Base-by-base conservation (phyloP, 2,797 vertebrate genomes). In the Nasua narica region DNA sequence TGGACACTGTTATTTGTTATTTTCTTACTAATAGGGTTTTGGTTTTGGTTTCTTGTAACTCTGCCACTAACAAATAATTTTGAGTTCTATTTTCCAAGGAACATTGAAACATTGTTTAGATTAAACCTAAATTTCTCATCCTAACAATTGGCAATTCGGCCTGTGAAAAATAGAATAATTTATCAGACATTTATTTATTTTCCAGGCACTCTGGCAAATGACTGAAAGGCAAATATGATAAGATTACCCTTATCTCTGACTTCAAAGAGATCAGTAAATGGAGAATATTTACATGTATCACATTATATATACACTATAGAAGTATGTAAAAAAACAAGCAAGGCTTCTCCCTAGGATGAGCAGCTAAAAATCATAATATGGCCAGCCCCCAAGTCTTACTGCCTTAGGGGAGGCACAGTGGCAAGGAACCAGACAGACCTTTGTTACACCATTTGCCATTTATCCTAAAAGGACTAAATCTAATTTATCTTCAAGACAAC, bases 101-200 rank as follows among this genome's bases (percentile, higher is more conserved):
- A 32, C 14, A 27, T n/a, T 40, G 7, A 89, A 67, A 32, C 1
- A 91, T 0, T 82, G 43, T 67, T 93, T 91, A 76, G 29, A 67
- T 56, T 76, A 69, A n/a, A 54, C 54, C 76, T 83, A 58, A 87
- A 76, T 82, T 86, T 92, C 32, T 84, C 74, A 90, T 40, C 52
- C 23, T 60, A 84, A 87, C 89, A 81, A 87, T 0, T n/a, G 16
- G 46, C 19, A 32, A n/a, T 90, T 52, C 37, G 29, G 52, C 77
- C 86, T 72, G 7, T 87, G 19, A 94, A 32, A 79, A 92, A 12
- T 14, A 86, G 56, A 32, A 43, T 37, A 94, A 78, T 92, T 60
- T 69, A 89, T 46, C 54, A 81, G 32, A 90, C 37, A 79, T 27
- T 76, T 87, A 94, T 37, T 94, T 83, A 94, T 90, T 90, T 91